Evolutionary conservation across 1,140 invertebrate genomes (phyloP).

Genomic region (Calliopsis andreniformis): DNA sequence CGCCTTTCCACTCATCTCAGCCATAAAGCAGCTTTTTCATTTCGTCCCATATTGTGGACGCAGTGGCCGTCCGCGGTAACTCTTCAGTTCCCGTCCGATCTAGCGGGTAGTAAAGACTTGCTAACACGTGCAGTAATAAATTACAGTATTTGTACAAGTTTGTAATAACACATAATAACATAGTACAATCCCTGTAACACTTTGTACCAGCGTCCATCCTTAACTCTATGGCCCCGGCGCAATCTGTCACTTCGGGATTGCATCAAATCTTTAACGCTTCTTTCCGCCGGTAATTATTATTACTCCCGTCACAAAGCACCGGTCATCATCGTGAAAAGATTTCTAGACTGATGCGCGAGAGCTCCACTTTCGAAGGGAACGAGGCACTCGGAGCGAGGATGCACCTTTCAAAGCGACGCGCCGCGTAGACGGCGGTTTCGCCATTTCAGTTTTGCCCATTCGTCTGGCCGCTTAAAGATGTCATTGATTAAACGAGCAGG

Average conservation of each 20-base stretch:
- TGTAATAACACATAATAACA: too few relatives aligned
- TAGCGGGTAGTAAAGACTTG: too few relatives aligned
- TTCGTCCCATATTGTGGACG: too few relatives aligned
- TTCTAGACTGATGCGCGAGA: neutral
- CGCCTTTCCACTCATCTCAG: too few relatives aligned
- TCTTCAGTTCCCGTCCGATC: too few relatives aligned
- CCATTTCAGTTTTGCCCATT: slow-evolving; percentile 41
- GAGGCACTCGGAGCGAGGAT: neutral
- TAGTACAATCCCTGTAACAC: too few relatives aligned
- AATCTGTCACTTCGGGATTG: slow-evolving; percentile 20
- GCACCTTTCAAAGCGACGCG: neutral
- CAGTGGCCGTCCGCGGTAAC: too few relatives aligned
- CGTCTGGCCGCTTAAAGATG: slow-evolving; percentile 68
- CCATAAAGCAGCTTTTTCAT: too few relatives aligned
- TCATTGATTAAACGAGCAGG: slow-evolving; percentile 72
- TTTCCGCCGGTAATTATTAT: slow-evolving; percentile 5
- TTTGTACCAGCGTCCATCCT: too few relatives aligned
- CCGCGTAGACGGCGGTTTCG: slow-evolving; percentile 13
- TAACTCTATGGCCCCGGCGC: neutral
- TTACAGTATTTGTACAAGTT: too few relatives aligned
- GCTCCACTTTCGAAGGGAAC: slow-evolving; percentile 25
- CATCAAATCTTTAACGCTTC: neutral
- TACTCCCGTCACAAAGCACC: slow-evolving; percentile 7
- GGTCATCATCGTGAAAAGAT: slow-evolving; percentile 30
- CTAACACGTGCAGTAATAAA: too few relatives aligned